Evolutionary conservation across 2,888 invertebrate genomes (phyloP).

Genomic region (Brassicogethes aeneus): DNA sequence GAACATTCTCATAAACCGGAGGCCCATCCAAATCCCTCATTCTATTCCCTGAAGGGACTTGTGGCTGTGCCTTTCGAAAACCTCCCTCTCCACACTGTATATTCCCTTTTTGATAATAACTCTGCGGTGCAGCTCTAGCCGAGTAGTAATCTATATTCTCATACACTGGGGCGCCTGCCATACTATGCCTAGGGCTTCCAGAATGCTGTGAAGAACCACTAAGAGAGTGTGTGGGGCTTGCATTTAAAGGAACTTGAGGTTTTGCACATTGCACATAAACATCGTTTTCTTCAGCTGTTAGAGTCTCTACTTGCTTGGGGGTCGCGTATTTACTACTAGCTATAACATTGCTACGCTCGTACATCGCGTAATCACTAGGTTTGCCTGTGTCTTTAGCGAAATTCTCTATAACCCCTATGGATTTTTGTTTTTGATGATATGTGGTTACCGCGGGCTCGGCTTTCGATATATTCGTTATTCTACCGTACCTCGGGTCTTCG

Average conservation of each 20-base stretch:
- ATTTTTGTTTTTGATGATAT: constrained; percentile 43
- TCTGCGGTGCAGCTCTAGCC: constrained; percentile 37
- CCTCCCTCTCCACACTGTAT: constrained; percentile 36
- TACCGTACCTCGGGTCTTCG: constrained; percentile 36
- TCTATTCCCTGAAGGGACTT: constrained; percentile 56
- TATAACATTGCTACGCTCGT: constrained; percentile 66
- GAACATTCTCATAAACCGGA: constrained; percentile 45
- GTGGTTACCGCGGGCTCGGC: constrained; percentile 24
- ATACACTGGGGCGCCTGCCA: constrained; percentile 53
- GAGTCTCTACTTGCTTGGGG: constrained; percentile 62
- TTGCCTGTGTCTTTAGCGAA: constrained; percentile 46
- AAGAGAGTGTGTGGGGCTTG: constrained; percentile 52
- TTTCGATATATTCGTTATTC: constrained; percentile 32
- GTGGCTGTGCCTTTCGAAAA: constrained; percentile 72
- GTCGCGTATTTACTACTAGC: constrained; percentile 71
- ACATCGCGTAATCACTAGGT: constrained; percentile 46
- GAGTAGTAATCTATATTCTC: constrained; percentile 78
- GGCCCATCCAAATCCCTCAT: constrained; percentile 41
- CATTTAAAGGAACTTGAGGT: constrained; percentile 31
- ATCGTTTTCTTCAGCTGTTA: constrained; percentile 42
- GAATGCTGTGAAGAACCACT: constrained; percentile 55
- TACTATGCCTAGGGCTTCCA: constrained; percentile 36
- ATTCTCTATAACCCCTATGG: constrained; percentile 58
- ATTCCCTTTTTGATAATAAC: constrained; percentile 48
- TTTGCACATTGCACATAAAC: constrained; percentile 41